Base-by-base conservation (phyloP, 2,113 vertebrate genomes). In the Thunnus thynnus region DNA sequence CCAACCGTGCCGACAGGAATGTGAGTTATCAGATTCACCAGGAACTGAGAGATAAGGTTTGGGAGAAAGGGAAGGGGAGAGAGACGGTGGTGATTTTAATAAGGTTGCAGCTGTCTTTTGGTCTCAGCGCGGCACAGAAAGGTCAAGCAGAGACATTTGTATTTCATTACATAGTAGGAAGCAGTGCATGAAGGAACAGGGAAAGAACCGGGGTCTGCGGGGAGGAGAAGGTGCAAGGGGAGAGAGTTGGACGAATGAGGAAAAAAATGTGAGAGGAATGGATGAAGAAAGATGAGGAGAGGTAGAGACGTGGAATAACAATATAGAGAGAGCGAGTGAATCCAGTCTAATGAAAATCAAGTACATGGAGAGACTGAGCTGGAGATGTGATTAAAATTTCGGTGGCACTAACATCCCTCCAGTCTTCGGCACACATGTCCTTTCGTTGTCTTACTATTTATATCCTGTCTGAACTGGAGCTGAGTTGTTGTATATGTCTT, bases 81-180 rank as follows among this genome's bases (percentile, higher is more conserved):
- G 69, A 83, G 69, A 68, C 52, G 75, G 60, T 51, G 62, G 65
- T 30, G 51, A 78, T 90, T 92, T 90, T 86, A 88, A 90, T 90
- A 76, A 85, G 85, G 72, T 69, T 72, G 62, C 65, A 51, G 63
- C 64, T 78, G 68, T 80, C 83, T 87, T 77, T 83, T 86, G 76
- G 84, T 83, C 62, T 85, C 62, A 41, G 48, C 14, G 79, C 68
- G 57, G 74, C 54, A 46, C 46, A 46, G 72, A 86, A 78, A 85
- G 91, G 89, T 92, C 89, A 91, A 92, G 84, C 81, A 84, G 79
- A 89, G 83, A 90, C 82, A 88, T 92, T 90, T 87, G 85, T 90
- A 80, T 86, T 89, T 91, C 74, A 88, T 92, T 82, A 84, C 1
- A 18, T 44, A 54, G 62, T 13, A 69, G 60, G 52, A 72, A 54